Percentiles rank a stretch among this genome's conserved stretches.
Conservation (phyloP, 2,113 vertebrate genomes). For the Gallinago media region DNA sequence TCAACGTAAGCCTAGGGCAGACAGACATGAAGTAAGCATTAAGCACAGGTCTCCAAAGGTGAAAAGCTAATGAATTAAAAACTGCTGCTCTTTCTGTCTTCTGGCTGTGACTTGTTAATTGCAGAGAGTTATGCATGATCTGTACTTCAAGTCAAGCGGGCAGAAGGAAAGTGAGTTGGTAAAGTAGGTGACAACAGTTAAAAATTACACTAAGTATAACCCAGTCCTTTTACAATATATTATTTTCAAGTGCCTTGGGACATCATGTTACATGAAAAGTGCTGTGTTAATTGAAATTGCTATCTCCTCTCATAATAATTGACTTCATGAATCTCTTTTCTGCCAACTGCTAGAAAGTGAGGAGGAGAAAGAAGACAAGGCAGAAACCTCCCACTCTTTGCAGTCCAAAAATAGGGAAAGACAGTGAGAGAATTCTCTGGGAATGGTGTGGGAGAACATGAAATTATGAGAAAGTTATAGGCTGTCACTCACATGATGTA, state of each 20-base stretch:
- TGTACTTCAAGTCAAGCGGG: neutral
- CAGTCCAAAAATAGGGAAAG: neutral
- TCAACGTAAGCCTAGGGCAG: neutral
- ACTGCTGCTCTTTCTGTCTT: neutral
- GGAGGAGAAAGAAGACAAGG: neutral
- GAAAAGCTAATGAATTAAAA: slow-evolving; percentile 49
- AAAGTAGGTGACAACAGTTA: neutral
- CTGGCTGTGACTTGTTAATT: slow-evolving; percentile 30
- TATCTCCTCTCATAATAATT: neutral
- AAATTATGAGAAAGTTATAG: neutral
- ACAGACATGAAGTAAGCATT: slow-evolving; percentile 42
- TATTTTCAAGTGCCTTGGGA: slow-evolving; percentile 24
- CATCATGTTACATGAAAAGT: neutral
- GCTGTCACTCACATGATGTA: neutral
- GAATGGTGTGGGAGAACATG: neutral
- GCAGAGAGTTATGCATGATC: slow-evolving; percentile 4
- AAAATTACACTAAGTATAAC: slow-evolving; percentile 32
- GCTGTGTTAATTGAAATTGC: slow-evolving; percentile 37
- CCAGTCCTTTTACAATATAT: neutral
- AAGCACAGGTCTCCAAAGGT: neutral
- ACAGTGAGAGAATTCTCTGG: neutral
- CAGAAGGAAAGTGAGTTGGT: slow-evolving; percentile 9
- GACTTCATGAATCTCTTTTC: neutral
- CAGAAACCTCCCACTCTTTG: neutral
- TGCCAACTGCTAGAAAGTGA: neutral